Evolutionary conservation across 2,888 invertebrate species (phyloP), one percentile per base, ranked within the genome.

Genomic region (Eristalinus aeneus): DNA sequence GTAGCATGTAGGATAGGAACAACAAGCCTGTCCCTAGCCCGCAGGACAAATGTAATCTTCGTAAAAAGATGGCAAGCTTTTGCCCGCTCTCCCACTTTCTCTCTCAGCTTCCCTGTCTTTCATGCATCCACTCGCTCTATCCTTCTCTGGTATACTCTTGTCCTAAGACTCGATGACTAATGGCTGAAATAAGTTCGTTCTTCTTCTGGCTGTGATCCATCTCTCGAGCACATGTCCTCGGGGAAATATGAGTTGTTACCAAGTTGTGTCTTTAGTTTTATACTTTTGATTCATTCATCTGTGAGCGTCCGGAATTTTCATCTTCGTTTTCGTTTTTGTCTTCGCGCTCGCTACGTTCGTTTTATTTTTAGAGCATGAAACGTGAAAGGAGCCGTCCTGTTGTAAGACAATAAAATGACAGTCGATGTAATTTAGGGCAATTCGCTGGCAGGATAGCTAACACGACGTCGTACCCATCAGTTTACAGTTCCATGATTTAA

Each of bases 171-270:
- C 56, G 75, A 84, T 84, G 84, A 84, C 84, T 79, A 84, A 84
- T 84, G 84, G 79, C 65, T 79, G 79, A 84, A 84, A 84, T 84
- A 79, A 79, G 75, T 84, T 79, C 54, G 74, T 79, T 84, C 75
- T 69, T 65, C 79, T 34, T 79, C 71, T 75, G 23, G 58, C 34
- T 78, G 79, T 75, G 79, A 84, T 84, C 71, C 71, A 84, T 84
- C 84, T 79, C 79, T 67, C 20, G 71, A 79, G 84, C 79, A 79
- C 75, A 84, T 79, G 79, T 84, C 79, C 75, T 67, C 39, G 32
- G 84, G 84, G 84, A 84, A 84, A 84, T 84, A 84, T 84, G 84
- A 84, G 79, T 84, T 84, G 79, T 84, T 84, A 84, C 78, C 83
- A 84, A 79, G 74, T 84, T 79, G 75, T 84, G 54, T 84, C 74